Percentiles rank a stretch among this genome's conserved stretches.
phyloP scores from a whole-genome alignment of 2,113 vertebrate genomes.

The Puntigrus tetrazona region DNA sequence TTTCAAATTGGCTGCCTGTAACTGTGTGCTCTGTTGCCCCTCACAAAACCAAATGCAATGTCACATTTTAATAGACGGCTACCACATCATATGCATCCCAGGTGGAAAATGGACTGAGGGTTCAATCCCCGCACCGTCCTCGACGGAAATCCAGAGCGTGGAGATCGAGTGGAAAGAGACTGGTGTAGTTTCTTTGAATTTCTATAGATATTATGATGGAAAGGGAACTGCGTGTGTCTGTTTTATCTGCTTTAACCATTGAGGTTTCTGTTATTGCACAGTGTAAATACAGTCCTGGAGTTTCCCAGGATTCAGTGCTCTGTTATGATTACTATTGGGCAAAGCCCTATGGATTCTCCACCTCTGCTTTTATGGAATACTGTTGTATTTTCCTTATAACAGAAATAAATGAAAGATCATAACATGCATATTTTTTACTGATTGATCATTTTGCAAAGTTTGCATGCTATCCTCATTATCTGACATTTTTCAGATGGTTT shows the following conservation, averaged over 20 bases:
- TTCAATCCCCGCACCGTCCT: slow-evolving; percentile 11
- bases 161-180: neutral
- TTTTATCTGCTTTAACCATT: slow-evolving; percentile 57
- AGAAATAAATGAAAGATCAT: slow-evolving; percentile 57
- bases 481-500: neutral
- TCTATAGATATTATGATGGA: slow-evolving; percentile 41
- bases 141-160: neutral
- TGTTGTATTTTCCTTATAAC: slow-evolving; percentile 60
- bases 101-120: slow-evolving; percentile 22
- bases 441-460: slow-evolving; percentile 21
- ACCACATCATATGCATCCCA: slow-evolving; percentile 48
- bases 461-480: neutral
- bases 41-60: slow-evolving; percentile 51
- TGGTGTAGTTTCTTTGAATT: slow-evolving; percentile 46
- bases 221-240: slow-evolving; percentile 54
- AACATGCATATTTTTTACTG: slow-evolving; percentile 42
- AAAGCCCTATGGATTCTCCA: slow-evolving; percentile 31
- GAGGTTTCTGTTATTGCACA: slow-evolving; percentile 63
- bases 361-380: slow-evolving; percentile 57
- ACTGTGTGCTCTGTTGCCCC: slow-evolving; percentile 36
- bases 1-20: slow-evolving; percentile 43
- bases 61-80: slow-evolving; percentile 43
- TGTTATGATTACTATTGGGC: slow-evolving; percentile 46
- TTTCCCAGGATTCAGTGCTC: slow-evolving; percentile 48
- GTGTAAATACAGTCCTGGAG: slow-evolving; percentile 61